These are phyloP conservation scores for Chloebia gouldiae DNA, from an alignment of 2,113 vertebrate genomes.

Conservation along the genomic window DNA sequence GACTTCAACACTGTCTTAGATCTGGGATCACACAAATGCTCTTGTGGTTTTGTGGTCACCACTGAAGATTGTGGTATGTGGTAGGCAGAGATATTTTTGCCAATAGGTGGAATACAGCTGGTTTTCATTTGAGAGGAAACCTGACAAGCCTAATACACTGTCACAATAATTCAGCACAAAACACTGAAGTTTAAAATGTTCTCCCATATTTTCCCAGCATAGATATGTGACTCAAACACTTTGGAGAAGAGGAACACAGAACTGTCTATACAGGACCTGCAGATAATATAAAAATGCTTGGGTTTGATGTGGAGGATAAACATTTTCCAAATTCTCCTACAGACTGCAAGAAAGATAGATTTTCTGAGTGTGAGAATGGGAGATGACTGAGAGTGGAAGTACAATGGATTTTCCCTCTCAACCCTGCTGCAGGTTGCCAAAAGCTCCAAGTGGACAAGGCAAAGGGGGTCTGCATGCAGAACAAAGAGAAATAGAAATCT, in stretches of 20 bases:
- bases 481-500: neutral
- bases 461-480: neutral
- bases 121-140: constrained; percentile 75
- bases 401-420: neutral
- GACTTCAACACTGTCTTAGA: constrained; percentile 82
- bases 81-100: constrained; percentile 75
- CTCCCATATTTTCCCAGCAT: neutral
- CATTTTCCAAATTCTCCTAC: neutral
- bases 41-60: constrained; percentile 78
- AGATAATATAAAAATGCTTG: neutral
- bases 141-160: constrained; percentile 57
- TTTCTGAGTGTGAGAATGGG: neutral
- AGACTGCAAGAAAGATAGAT: neutral
- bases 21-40: constrained; percentile 80
- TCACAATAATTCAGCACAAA: constrained; percentile 64
- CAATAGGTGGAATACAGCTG: constrained; percentile 77
- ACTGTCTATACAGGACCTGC: neutral
- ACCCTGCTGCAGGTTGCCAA: neutral
- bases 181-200: constrained; percentile 19
- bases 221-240: neutral
- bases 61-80: constrained; percentile 74
- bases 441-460: neutral
- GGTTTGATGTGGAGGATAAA: neutral
- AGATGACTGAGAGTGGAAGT: neutral
- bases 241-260: neutral